phyloP scores from a whole-genome alignment of 2,888 invertebrate genomes.

The Nowickia ferox region DNA sequence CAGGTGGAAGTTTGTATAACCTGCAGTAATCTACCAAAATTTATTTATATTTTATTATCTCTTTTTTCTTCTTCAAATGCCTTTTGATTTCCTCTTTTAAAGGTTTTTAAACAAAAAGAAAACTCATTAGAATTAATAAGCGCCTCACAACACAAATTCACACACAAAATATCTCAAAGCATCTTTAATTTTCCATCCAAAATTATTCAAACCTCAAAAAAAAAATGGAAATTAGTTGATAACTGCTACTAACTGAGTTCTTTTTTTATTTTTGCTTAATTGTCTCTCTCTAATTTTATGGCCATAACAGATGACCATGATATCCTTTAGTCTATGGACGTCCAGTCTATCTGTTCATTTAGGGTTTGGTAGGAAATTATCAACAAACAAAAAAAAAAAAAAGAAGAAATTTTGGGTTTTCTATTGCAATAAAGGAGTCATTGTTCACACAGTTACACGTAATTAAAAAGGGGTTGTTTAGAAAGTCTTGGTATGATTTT shows the following conservation, averaged over 20 bases:
- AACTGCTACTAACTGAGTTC: conserved; percentile 45
- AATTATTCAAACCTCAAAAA: conserved; percentile 15
- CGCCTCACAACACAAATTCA: background rate
- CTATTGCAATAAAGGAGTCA: conserved; percentile 66
- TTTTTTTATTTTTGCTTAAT: conserved; percentile 46
- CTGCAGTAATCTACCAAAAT: conserved; percentile 37
- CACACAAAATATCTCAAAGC: conserved; percentile 22
- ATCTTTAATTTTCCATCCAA: conserved; percentile 59
- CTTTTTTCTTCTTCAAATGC: background rate
- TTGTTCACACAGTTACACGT: conserved; percentile 36
- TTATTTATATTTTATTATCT: conserved; percentile 37
- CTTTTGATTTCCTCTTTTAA: background rate
- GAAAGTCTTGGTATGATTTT: background rate
- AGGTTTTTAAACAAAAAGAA: background rate
- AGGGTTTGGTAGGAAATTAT: conserved; percentile 39
- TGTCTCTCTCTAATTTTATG: conserved; percentile 64
- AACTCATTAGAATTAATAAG: conserved; percentile 66
- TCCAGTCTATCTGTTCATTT: conserved; percentile 42
- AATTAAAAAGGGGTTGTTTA: conserved; percentile 22
- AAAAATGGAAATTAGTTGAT: conserved; percentile 56
- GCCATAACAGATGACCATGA: conserved; percentile 61
- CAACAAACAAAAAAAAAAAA: conserved; percentile 14
- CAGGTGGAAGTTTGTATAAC: conserved; percentile 76
- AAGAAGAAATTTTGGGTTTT: conserved; percentile 35
- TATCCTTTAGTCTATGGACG: conserved; percentile 35